These are phyloP conservation scores for Phortica okadai DNA, from an alignment of 2,888 invertebrate genomes.

Conservation along the genomic window DNA sequence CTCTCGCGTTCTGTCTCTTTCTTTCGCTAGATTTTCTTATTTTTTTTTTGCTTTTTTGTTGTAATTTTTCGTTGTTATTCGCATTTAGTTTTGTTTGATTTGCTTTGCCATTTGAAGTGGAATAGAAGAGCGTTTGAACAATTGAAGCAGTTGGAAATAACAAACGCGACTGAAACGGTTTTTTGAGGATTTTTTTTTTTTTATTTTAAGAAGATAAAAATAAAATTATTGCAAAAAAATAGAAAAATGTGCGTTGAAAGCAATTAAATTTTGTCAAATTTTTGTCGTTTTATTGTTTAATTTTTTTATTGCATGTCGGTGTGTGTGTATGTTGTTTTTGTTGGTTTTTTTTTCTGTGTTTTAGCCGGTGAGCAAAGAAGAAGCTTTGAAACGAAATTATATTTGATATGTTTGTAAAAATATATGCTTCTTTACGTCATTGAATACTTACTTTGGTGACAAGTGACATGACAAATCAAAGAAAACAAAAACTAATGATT, in stretches of 20 bases:
- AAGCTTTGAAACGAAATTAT: not conserved
- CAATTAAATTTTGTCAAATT: not conserved
- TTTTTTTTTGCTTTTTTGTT: conserved; percentile 8
- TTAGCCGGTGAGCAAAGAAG: not conserved
- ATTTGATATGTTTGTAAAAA: not conserved
- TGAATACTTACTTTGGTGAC: too few species aligned
- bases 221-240: not conserved
- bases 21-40: not conserved
- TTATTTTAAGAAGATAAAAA: not conserved
- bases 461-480: too few species aligned
- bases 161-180: not conserved
- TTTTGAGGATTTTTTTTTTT: conserved; percentile 9
- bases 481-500: not conserved
- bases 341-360: not conserved
- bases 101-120: conserved; percentile 9
- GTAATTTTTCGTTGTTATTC: conserved; percentile 2
- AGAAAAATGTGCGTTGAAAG: not conserved
- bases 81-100: conserved; percentile 4
- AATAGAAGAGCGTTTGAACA: conserved; percentile 7
- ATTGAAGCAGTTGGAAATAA: not conserved
- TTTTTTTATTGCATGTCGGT: too few species aligned
- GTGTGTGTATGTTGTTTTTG: not conserved
- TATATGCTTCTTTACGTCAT: not conserved
- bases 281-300: not conserved
- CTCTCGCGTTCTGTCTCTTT: too few species aligned